Base-by-base conservation (phyloP, 2,888 invertebrate species). In the Masnerella sp. region DNA sequence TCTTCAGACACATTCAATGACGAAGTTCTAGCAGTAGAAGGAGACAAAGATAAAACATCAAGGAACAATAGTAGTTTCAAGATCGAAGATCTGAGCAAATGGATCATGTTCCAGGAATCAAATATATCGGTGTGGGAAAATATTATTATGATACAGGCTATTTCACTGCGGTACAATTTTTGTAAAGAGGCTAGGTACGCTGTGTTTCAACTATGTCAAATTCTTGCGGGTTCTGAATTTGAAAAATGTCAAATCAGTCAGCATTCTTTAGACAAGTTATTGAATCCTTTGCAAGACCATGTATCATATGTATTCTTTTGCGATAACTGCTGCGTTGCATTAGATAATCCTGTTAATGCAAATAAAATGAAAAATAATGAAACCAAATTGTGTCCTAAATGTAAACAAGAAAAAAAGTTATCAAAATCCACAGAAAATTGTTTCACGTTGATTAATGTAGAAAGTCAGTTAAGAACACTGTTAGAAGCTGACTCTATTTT, bases 351-450 rank as follows among this genome's bases (percentile, higher is more conserved):
- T 40, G 17, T 40, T 40, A 15, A 17, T 40, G 17, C 17, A 9
- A 43, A 43, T 22, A 43, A 43, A 22, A 22, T 22, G 22, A 43
- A 22, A 25, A 22, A 20, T 43, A 43, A 43, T 4, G 12, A 22
- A 25, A 22, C 22, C 12, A n/a, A 12, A 2, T 5, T 22, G 25
- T 47, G 47, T 12, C 3, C 28, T 8, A 47, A 47, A 28, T 47
- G 47, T 47, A 47, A 47, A 30, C 18, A 47, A 47, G 43, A 47
- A 47, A 47, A 28, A 9, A 9, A n/a, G 14, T 22, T 47, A n/a
- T 47, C 47, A 5, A 47, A 15, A 30, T 28, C 28, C 5, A 9
- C 9, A 8, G 47, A 47, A 14, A 47, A 47, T 30, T 47, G 30
- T 30, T 49, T 30, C 11, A 34, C 49, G 1, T 9, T 49, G 2